These are phyloP conservation scores for Neoarius graeffei DNA, from an alignment of 2,113 vertebrate species.

Conservation along the genomic window DNA sequence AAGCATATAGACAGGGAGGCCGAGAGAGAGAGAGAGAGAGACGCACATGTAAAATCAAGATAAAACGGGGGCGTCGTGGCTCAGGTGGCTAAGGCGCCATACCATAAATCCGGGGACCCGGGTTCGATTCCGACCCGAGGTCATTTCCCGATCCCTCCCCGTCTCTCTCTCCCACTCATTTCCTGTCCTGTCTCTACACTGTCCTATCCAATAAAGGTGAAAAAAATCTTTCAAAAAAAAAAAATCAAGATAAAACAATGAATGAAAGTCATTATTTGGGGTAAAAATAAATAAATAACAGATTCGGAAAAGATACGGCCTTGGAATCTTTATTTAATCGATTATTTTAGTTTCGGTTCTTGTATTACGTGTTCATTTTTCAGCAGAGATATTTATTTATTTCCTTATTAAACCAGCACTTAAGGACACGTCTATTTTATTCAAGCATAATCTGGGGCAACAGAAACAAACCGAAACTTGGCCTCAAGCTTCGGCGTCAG, in stretches of 20 bases:
- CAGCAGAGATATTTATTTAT: not conserved
- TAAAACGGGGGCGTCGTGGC: too few relatives aligned
- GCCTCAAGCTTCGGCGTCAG: too few relatives aligned
- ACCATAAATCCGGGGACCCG: too few relatives aligned
- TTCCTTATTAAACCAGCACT: not conserved
- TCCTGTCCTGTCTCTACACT: too few relatives aligned
- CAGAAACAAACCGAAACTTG: not conserved
- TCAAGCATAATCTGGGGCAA: not conserved
- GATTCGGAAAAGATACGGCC: not conserved
- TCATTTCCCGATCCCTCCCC: too few relatives aligned
- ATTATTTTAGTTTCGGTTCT: not conserved
- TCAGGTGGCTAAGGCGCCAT: too few relatives aligned
- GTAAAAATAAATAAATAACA: not conserved
- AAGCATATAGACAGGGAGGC: not conserved
- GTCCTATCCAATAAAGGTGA: too few relatives aligned
- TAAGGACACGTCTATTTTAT: not conserved
- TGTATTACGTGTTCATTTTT: not conserved
- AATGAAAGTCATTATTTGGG: not conserved
- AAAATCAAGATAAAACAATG: too few relatives aligned
- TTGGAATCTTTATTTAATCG: too few relatives aligned
- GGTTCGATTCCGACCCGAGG: too few relatives aligned
- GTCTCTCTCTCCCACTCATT: too few relatives aligned
- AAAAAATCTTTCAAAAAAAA: too few relatives aligned
- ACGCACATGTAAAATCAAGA: not conserved
- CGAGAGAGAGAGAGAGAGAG: not conserved